phyloP scores from a whole-genome alignment of 2,888 invertebrate genomes.

The Pyrochroa serraticornis region DNA sequence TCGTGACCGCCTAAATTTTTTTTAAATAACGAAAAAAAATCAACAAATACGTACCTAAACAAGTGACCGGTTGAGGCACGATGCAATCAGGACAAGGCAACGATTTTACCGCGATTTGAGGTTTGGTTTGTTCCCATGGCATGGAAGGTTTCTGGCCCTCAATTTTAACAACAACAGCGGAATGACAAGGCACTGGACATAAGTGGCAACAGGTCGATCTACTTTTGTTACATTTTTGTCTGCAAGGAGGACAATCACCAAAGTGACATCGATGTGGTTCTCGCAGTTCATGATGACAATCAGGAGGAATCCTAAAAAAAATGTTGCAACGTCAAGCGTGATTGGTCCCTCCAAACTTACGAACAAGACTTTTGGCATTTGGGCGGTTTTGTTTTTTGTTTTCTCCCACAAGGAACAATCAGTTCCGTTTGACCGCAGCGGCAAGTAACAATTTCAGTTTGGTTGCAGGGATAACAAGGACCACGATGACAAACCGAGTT shows the following conservation, averaged over 20 bases:
- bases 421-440: slow-evolving; percentile 80
- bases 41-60: slow-evolving; percentile 59
- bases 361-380: slow-evolving; percentile 76
- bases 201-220: slow-evolving; percentile 68
- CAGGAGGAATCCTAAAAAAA: slow-evolving; percentile 67
- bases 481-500: slow-evolving; percentile 80
- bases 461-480: slow-evolving; percentile 83
- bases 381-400: slow-evolving; percentile 77
- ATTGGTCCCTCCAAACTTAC: slow-evolving; percentile 53
- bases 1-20: slow-evolving; percentile 67
- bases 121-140: slow-evolving; percentile 66
- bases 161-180: slow-evolving; percentile 70
- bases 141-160: slow-evolving; percentile 65
- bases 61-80: slow-evolving; percentile 72
- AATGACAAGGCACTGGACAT: slow-evolving; percentile 78
- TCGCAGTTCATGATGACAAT: slow-evolving; percentile 81
- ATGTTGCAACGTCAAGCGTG: not conserved
- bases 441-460: slow-evolving; percentile 76
- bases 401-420: slow-evolving; percentile 86
- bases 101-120: slow-evolving; percentile 58
- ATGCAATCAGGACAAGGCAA: slow-evolving; percentile 76
- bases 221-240: slow-evolving; percentile 71
- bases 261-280: slow-evolving; percentile 82
- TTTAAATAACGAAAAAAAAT: not conserved
- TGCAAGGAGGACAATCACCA: slow-evolving; percentile 83